Percentiles rank a stretch among this genome's conserved stretches.
Evolutionary conservation across 1,140 invertebrate species (phyloP).

Genomic region (Coelopa frigida): DNA sequence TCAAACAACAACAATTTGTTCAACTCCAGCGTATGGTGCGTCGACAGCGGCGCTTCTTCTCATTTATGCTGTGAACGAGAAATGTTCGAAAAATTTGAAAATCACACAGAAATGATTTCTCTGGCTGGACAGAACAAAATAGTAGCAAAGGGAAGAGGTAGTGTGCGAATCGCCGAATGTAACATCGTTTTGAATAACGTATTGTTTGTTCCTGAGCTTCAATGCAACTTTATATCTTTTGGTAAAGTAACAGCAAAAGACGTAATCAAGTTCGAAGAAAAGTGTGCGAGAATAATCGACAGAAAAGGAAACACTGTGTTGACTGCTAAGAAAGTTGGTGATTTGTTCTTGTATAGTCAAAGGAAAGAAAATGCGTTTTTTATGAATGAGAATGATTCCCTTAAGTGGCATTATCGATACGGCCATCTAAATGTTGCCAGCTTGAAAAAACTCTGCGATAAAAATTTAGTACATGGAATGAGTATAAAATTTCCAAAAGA

Average conservation of each 20-base stretch:
- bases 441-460: neutral
- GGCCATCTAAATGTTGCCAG: neutral
- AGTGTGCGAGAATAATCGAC: neutral
- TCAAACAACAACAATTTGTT: neutral
- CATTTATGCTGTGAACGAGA: constrained; percentile 8
- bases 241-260: constrained; percentile 6
- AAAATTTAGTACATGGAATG: neutral
- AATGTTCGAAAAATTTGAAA: neutral
- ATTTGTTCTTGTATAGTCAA: neutral
- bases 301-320: neutral
- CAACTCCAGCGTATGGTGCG: constrained; percentile 3
- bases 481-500: too few relatives aligned
- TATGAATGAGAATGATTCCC: neutral
- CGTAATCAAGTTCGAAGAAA: neutral
- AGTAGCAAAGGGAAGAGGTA: neutral
- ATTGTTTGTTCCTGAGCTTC: constrained; percentile 7
- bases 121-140: constrained; percentile 6
- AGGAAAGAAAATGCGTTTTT: neutral
- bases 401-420: constrained; percentile 2
- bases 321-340: neutral
- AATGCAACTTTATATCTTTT: constrained; percentile 10
- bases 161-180: neutral
- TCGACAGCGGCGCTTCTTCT: constrained; percentile 11
- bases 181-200: constrained; percentile 1
- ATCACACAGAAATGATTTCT: constrained; percentile 1